A percentile compares a stretch with the other conserved stretches of the same genome.
These are phyloP conservation scores for Tympanoctomys barrerae DNA, from an alignment of 2,797 vertebrate genomes.

Conservation along the genomic window DNA sequence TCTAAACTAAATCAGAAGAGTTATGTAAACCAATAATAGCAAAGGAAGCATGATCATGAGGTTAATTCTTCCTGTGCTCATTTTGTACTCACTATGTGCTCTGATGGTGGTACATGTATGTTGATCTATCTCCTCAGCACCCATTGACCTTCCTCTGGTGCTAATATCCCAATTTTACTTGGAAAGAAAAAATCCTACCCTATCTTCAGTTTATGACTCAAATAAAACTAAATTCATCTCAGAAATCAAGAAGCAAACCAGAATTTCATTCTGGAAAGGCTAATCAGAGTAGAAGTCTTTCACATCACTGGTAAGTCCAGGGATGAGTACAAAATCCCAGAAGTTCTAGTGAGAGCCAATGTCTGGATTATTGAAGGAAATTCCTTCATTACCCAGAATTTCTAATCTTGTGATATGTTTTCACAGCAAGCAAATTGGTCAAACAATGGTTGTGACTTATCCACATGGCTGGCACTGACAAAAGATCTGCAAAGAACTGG, in stretches of 20 bases:
- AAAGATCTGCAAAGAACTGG: too few relatives aligned
- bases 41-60: neutral
- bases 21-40: neutral
- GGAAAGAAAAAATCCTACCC: neutral
- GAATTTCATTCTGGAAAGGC: neutral
- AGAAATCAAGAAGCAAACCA: neutral
- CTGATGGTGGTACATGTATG: neutral
- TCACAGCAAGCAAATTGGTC: too few relatives aligned
- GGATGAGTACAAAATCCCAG: neutral
- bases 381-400: neutral
- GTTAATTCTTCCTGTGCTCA: neutral
- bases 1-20: neutral
- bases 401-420: neutral
- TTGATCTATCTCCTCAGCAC: neutral
- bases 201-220: neutral
- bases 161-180: neutral
- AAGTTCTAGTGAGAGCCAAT: neutral
- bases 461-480: too few relatives aligned
- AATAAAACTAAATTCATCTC: neutral
- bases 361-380: neutral
- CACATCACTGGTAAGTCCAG: neutral
- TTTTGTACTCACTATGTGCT: neutral
- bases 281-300: neutral
- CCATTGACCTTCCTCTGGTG: neutral
- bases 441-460: too few relatives aligned